These are phyloP conservation scores for Crotalus tigris DNA, from an alignment of 2,113 vertebrate genomes.

Conservation along the genomic window DNA sequence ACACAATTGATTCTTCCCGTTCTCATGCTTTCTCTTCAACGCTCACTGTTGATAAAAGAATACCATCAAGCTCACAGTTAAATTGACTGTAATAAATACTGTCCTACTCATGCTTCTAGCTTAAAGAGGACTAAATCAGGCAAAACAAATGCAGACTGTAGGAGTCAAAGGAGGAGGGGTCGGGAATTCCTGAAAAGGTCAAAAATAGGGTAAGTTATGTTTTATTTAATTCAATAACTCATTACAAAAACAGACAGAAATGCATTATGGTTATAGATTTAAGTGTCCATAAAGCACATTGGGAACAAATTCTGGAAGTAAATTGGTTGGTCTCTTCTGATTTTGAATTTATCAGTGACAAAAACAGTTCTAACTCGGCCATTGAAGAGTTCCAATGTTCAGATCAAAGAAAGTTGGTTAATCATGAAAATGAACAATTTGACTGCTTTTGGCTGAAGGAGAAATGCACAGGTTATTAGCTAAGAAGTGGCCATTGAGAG, in stretches of 20 bases:
- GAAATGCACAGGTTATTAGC: neutral
- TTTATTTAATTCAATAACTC: neutral
- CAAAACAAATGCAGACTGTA: neutral
- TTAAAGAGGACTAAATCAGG: neutral
- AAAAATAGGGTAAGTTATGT: fast-evolving
- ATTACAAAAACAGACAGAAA: neutral
- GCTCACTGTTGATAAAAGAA: neutral
- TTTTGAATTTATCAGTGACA: neutral
- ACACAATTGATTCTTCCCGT: neutral
- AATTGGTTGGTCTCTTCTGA: neutral
- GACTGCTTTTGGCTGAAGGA: neutral
- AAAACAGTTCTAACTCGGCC: neutral
- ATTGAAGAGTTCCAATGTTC: neutral
- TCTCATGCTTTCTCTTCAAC: neutral
- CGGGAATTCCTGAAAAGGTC: fast-evolving
- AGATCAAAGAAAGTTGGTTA: neutral
- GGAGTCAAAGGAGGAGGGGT: neutral
- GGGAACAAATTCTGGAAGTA: neutral
- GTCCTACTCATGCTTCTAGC: neutral
- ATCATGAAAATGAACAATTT: neutral
- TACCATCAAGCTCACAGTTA: neutral
- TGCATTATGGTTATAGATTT: neutral
- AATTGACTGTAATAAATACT: neutral
- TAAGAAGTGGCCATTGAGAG: neutral
- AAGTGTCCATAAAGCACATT: neutral